Percentiles rank a stretch among this genome's conserved stretches.
These are phyloP conservation scores for Pterostichus madidus DNA, from an alignment of 2,888 invertebrate species.

Conservation along the genomic window DNA sequence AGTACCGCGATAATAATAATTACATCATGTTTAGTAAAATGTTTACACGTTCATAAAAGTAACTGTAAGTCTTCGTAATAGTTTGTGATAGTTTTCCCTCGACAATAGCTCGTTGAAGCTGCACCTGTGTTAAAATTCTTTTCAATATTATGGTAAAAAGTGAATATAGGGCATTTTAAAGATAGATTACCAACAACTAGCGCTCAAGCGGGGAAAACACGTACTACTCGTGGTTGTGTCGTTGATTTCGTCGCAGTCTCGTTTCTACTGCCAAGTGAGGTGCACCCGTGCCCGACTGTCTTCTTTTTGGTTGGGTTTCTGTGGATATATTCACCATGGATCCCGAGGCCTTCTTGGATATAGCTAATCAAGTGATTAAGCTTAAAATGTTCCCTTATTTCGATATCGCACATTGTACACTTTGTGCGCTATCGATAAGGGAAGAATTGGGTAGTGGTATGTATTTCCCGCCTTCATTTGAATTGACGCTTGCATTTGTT, in stretches of 20 bases:
- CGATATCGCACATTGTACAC: constrained; percentile 97
- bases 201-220: constrained; percentile 30
- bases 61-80: too few species aligned
- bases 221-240: constrained; percentile 12
- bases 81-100: too few species aligned
- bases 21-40: too few species aligned
- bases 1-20: too few species aligned
- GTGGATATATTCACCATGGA: constrained; percentile 83
- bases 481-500: constrained; percentile 50
- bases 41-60: too few species aligned
- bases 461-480: constrained; percentile 72
- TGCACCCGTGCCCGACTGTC: constrained; percentile 55
- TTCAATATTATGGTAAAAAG: background rate
- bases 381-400: constrained; percentile 99
- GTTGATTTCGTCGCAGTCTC: constrained; percentile 42
- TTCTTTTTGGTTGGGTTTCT: constrained; percentile 60
- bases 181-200: constrained; percentile 25
- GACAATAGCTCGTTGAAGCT: background rate
- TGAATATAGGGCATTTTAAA: constrained; percentile 51
- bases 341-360: constrained; percentile 97
- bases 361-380: constrained; percentile 99
- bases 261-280: constrained; percentile 46
- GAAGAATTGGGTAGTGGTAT: constrained; percentile 96
- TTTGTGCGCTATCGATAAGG: constrained; percentile 96
- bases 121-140: constrained; percentile 26